Evolutionary conservation across 1,140 invertebrate species (phyloP).

Genomic region (Charaxes varanes): DNA sequence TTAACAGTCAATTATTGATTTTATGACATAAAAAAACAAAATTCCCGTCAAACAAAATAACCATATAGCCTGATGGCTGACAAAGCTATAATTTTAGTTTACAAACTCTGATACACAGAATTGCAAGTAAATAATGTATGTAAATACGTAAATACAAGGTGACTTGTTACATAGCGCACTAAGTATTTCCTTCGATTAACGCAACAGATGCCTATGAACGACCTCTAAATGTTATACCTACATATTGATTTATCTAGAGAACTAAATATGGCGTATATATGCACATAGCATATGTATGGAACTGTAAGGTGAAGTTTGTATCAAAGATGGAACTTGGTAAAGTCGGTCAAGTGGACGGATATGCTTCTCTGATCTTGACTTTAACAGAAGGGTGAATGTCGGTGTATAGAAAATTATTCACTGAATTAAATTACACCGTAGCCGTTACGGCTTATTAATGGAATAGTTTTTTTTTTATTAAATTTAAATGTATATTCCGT

Average conservation of each 20-base stretch:
- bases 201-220: constrained; percentile 1
- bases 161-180: constrained; percentile 3
- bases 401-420: constrained; percentile 11
- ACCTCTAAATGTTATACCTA: constrained; percentile 9
- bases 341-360: constrained; percentile 53
- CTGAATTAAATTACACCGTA: no score
- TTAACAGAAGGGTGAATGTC: constrained; percentile 27
- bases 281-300: constrained; percentile 2
- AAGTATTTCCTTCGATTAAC: constrained; percentile 7
- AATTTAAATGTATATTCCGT: no score
- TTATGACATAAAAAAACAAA: no score
- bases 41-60: no score
- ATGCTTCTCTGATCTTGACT: constrained; percentile 45
- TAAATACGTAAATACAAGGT: constrained; percentile 8
- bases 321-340: constrained; percentile 19
- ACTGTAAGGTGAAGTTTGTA: constrained; percentile 7
- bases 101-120: no score
- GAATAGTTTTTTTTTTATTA: no score
- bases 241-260: constrained; percentile 6
- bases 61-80: no score
- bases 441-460: no score
- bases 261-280: constrained; percentile 6
- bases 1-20: no score
- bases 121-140: constrained; percentile 6
- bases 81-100: no score